phyloP scores from a whole-genome alignment of 2,797 vertebrate genomes.

The Eulemur albifrons region DNA sequence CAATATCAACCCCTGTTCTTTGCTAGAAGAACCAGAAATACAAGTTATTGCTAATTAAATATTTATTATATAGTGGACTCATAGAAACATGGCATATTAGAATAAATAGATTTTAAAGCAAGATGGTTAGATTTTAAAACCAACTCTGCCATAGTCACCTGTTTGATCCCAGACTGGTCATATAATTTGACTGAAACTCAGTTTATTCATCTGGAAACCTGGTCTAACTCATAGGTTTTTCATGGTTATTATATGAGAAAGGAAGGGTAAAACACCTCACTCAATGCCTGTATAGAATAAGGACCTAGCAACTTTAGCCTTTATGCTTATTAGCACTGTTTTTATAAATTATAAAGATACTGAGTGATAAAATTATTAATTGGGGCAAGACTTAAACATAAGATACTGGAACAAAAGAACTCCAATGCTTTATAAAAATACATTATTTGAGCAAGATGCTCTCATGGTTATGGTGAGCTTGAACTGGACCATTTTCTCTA shows the following conservation, averaged over 20 bases:
- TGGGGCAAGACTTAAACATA: not conserved
- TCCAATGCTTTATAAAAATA: not conserved
- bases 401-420: not conserved
- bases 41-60: not conserved
- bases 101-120: conserved; percentile 5
- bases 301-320: not conserved
- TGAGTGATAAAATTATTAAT: not conserved
- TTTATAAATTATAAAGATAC: not conserved
- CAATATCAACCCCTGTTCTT: not conserved
- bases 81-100: not conserved
- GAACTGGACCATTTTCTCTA: not conserved
- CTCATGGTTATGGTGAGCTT: not conserved
- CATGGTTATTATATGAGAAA: conserved; percentile 22
- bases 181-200: not conserved
- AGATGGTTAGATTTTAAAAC: not conserved
- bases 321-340: not conserved
- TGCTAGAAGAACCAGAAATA: not conserved
- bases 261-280: not conserved
- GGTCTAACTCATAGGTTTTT: not conserved
- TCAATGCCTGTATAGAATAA: not conserved
- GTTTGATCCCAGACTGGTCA: not conserved
- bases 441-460: not conserved
- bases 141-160: not conserved
- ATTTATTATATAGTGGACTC: not conserved
- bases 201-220: not conserved